Evolutionary conservation across 2,888 invertebrate species (phyloP).

Genomic region (Eupithecia centaureata): DNA sequence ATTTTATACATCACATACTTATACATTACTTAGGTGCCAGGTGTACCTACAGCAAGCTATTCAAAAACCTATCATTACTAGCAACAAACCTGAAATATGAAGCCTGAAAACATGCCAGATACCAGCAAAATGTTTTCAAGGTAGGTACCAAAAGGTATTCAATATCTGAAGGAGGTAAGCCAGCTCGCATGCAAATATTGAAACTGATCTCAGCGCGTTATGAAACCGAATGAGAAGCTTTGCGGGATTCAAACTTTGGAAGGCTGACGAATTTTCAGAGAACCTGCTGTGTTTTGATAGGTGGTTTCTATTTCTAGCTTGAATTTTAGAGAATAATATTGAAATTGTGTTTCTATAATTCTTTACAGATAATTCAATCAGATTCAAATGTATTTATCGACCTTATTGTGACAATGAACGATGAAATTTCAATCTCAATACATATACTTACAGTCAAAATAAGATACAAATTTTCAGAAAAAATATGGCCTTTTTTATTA

Average conservation of each 20-base stretch:
- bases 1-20: too few relatives aligned
- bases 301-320: background rate
- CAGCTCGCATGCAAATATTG: slow-evolving; percentile 52
- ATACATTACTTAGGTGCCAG: too few relatives aligned
- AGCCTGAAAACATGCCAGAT: slow-evolving; percentile 9
- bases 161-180: slow-evolving; percentile 32
- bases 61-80: too few relatives aligned
- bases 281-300: background rate
- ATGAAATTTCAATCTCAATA: too few relatives aligned
- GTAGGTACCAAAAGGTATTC: background rate
- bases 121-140: slow-evolving; percentile 1
- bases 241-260: slow-evolving; percentile 28
- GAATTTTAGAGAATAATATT: background rate
- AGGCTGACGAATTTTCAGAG: background rate
- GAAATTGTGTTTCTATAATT: too few relatives aligned
- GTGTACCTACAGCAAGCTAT: background rate
- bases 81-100: background rate
- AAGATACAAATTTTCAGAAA: too few relatives aligned
- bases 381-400: too few relatives aligned
- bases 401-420: too few relatives aligned
- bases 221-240: slow-evolving; percentile 43
- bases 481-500: too few relatives aligned
- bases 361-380: too few relatives aligned
- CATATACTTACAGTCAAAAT: too few relatives aligned
- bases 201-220: slow-evolving; percentile 48